These are phyloP conservation scores for Euclidia mi DNA, from an alignment of 2,888 invertebrate genomes.

Conservation along the genomic window DNA sequence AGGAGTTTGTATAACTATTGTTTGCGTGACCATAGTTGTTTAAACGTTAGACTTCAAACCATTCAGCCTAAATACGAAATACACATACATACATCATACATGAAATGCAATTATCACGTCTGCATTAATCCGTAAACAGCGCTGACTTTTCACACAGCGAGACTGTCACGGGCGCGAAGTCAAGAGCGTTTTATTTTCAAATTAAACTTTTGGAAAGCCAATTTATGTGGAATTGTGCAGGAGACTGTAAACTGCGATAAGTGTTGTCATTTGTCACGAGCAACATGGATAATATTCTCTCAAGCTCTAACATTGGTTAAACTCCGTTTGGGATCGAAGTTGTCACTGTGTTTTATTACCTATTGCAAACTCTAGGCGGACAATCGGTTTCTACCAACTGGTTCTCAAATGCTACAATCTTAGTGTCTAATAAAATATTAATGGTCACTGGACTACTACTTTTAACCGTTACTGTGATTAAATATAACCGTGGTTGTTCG, in stretches of 20 bases:
- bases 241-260: constrained; percentile 49
- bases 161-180: constrained; percentile 4
- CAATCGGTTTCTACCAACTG: constrained; percentile 3
- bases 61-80: too few relatives aligned
- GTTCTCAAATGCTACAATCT: too few relatives aligned
- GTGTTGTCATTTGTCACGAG: constrained; percentile 47
- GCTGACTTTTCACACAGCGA: background rate
- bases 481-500: too few relatives aligned
- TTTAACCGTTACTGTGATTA: too few relatives aligned
- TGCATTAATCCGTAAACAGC: background rate
- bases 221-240: constrained; percentile 29
- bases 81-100: too few relatives aligned
- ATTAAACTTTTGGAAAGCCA: constrained; percentile 20
- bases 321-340: constrained; percentile 21
- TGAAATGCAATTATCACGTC: background rate
- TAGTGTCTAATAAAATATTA: too few relatives aligned
- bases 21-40: too few relatives aligned
- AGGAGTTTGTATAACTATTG: too few relatives aligned
- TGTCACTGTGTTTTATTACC: constrained; percentile 18
- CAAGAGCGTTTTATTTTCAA: constrained; percentile 24
- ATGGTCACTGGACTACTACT: too few relatives aligned
- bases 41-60: too few relatives aligned
- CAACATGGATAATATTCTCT: constrained; percentile 49
- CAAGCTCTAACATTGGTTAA: constrained; percentile 37
- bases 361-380: constrained; percentile 11